phyloP scores from a whole-genome alignment of 2,888 invertebrate species.

The Congeria kusceri region DNA sequence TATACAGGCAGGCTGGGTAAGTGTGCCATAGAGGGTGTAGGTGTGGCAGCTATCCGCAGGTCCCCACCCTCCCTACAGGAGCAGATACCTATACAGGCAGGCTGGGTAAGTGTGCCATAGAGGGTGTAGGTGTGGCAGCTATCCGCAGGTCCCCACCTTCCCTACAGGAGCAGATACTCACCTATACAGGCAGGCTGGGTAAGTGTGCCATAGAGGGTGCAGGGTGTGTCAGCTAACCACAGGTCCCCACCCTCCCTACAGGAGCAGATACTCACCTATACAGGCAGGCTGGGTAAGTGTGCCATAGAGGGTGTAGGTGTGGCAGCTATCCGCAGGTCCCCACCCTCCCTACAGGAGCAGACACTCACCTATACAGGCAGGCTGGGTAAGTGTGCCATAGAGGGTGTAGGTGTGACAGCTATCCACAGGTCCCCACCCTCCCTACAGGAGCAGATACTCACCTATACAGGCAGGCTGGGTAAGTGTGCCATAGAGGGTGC shows the following conservation, averaged over 20 bases:
- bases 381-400: constrained; percentile 89
- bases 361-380: constrained; percentile 93
- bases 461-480: constrained; percentile 92
- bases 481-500: constrained; percentile 93
- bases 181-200: constrained; percentile 92
- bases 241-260: constrained; percentile 91
- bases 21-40: constrained; percentile 87
- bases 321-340: constrained; percentile 90
- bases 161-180: constrained; percentile 92
- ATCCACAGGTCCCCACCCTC: constrained; percentile 92
- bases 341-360: constrained; percentile 92
- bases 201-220: constrained; percentile 89
- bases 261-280: constrained; percentile 93
- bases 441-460: constrained; percentile 92
- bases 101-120: constrained; percentile 87
- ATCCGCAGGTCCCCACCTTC: constrained; percentile 92
- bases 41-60: constrained; percentile 90
- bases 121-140: constrained; percentile 89
- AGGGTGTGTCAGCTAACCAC: constrained; percentile 91
- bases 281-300: constrained; percentile 94
- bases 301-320: constrained; percentile 90
- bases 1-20: constrained; percentile 93
- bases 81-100: constrained; percentile 89
- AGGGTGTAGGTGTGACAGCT: constrained; percentile 89
- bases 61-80: constrained; percentile 92